A percentile compares a stretch with the other conserved stretches of the same genome.
These are phyloP conservation scores for Homarus americanus DNA, from an alignment of 1,140 invertebrate species.

Conservation along the genomic window DNA sequence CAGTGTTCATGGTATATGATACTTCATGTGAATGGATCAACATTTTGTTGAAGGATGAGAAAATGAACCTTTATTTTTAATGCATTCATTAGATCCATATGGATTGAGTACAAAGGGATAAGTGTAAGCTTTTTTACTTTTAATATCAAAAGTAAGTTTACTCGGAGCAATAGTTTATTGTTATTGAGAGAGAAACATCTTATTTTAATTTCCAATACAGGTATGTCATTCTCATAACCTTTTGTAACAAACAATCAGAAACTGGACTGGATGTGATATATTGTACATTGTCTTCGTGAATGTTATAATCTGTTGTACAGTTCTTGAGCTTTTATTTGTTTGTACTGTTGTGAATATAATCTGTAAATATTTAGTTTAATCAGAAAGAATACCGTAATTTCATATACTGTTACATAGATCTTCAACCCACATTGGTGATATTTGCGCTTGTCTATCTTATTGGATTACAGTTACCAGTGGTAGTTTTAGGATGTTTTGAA, in stretches of 20 bases:
- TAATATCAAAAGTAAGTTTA: background rate
- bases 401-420: background rate
- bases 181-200: background rate
- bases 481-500: background rate
- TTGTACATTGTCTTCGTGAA: background rate
- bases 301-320: background rate
- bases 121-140: background rate
- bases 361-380: conserved; percentile 3
- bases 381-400: background rate
- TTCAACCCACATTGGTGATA: background rate
- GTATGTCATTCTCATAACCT: background rate
- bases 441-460: background rate
- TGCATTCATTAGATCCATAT: too few relatives aligned
- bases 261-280: background rate
- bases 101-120: too few relatives aligned
- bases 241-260: background rate
- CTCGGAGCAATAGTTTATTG: background rate
- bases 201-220: background rate
- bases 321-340: conserved; percentile 2
- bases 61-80: too few relatives aligned
- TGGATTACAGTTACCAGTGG: background rate
- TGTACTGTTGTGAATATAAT: background rate
- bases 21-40: too few relatives aligned
- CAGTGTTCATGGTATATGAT: too few relatives aligned
- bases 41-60: too few relatives aligned